Percentiles rank a stretch among this genome's conserved stretches.
phyloP scores from a whole-genome alignment of 2,113 vertebrate genomes.

The Azemiops feae region DNA sequence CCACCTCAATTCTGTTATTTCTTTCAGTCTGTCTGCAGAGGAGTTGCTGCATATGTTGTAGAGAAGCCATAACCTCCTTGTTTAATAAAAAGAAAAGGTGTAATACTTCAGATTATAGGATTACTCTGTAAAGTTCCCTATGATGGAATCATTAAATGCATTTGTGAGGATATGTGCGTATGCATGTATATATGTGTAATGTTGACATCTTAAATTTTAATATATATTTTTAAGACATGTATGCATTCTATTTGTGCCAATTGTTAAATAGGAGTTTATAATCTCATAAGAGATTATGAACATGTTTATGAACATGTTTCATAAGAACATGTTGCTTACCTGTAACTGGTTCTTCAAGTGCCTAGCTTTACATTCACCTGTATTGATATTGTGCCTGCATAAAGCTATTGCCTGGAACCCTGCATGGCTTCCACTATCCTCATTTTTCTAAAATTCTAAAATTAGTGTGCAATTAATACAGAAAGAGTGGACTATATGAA shows the following conservation, averaged over 20 bases:
- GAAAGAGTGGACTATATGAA: not conserved
- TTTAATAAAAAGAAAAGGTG: slow-evolving; percentile 21
- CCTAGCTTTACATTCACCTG: not conserved
- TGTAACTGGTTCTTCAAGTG: not conserved
- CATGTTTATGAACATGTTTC: not conserved
- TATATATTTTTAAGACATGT: not conserved
- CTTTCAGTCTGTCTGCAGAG: slow-evolving; percentile 78
- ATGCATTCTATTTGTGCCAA: not conserved
- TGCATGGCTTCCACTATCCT: not conserved
- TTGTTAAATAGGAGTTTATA: not conserved
- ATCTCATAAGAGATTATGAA: not conserved
- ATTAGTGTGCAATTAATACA: not conserved
- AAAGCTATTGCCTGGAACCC: not conserved
- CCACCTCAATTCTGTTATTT: slow-evolving; percentile 71
- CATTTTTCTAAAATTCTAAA: not conserved
- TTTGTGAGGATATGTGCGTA: not conserved
- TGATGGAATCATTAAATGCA: not conserved
- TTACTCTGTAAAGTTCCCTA: slow-evolving; percentile 23
- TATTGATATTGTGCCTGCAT: not conserved
- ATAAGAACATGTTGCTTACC: not conserved
- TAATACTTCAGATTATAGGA: not conserved
- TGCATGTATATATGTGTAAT: not conserved
- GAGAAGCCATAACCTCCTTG: slow-evolving; percentile 81
- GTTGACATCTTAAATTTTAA: not conserved
- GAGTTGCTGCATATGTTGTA: slow-evolving; percentile 80